Evolutionary conservation across 2,797 vertebrate genomes (phyloP).

Genomic region (Rachycentron canadum): DNA sequence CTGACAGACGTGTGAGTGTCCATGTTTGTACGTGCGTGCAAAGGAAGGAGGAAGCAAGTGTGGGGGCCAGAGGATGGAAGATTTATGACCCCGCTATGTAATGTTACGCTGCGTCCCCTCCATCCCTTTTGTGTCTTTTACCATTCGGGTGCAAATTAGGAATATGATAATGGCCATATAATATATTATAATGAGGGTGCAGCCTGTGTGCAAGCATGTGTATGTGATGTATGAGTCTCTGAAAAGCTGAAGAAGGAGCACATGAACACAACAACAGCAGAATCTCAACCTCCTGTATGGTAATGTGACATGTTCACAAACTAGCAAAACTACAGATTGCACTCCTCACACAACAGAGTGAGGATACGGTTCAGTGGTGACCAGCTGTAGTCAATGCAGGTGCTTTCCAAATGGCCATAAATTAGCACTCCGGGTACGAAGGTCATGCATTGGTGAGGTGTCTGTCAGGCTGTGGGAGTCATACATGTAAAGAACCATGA

Average conservation of each 20-base stretch:
- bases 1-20: conserved; percentile 57
- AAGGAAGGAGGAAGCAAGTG: background rate
- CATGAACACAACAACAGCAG: conserved; percentile 4
- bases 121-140: conserved; percentile 63
- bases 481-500: background rate
- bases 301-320: conserved; percentile 3
- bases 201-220: conserved; percentile 14
- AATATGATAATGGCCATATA: conserved; percentile 72
- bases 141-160: conserved; percentile 72
- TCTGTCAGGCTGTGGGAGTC: background rate
- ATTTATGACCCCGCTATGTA: conserved; percentile 75
- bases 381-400: background rate
- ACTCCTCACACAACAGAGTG: background rate
- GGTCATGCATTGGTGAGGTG: background rate
- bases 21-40: background rate
- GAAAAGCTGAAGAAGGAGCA: conserved; percentile 37
- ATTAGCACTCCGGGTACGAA: background rate
- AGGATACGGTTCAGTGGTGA: conserved; percentile 5
- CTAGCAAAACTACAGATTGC: background rate
- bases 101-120: conserved; percentile 54
- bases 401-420: background rate
- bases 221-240: conserved; percentile 10
- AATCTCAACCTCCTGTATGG: conserved; percentile 5
- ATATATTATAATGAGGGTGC: conserved; percentile 66
- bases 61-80: conserved; percentile 52